Evolutionary conservation across 1,140 invertebrate species (phyloP).

Genomic region (Monomorium pharaonis): DNA sequence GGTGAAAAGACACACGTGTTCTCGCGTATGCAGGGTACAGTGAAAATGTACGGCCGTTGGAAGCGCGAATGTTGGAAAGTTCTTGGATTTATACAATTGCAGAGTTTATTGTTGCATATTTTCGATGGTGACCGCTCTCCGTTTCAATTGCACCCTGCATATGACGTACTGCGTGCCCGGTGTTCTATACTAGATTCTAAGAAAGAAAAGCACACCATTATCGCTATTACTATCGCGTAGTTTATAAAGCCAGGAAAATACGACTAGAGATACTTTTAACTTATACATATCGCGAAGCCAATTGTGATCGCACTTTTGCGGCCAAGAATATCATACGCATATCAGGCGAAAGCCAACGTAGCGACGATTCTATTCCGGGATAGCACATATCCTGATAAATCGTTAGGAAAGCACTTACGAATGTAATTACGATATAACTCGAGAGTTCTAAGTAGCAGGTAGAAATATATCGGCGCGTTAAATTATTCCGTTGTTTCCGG

Average conservation of each 20-base stretch:
- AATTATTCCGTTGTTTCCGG: constrained; percentile 38
- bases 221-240: constrained; percentile 59
- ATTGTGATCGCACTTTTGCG: constrained; percentile 80
- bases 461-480: constrained; percentile 35
- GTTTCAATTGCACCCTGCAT: constrained; percentile 5
- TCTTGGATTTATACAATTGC: constrained; percentile 8
- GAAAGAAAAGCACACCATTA: constrained; percentile 25
- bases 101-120: background rate
- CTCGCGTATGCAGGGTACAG: background rate
- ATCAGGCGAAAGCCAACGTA: constrained; percentile 79
- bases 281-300: constrained; percentile 72
- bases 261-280: constrained; percentile 54
- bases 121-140: background rate
- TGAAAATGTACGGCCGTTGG: background rate
- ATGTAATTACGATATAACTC: constrained; percentile 41
- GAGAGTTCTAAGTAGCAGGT: constrained; percentile 48
- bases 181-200: constrained; percentile 68
- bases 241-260: constrained; percentile 35
- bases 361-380: constrained; percentile 55
- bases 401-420: constrained; percentile 51
- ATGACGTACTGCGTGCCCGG: constrained; percentile 43
- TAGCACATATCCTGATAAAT: constrained; percentile 53
- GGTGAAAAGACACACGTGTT: constrained; percentile 25
- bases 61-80: background rate
- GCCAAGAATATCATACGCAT: constrained; percentile 83